These are phyloP conservation scores for Microctenopoma lineatum DNA, from an alignment of 2,797 vertebrate genomes.

Conservation along the genomic window DNA sequence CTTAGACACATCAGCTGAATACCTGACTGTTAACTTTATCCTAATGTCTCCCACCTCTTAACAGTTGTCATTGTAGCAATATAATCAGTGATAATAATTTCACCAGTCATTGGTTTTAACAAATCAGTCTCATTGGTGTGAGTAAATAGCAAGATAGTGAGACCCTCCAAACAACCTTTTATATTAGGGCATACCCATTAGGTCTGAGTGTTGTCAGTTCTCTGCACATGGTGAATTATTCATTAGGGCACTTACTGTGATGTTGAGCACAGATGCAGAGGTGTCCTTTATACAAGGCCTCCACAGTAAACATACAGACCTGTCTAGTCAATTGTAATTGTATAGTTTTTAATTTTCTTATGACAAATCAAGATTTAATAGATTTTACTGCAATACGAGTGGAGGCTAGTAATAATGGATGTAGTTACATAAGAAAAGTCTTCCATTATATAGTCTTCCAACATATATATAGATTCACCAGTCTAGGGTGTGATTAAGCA, in stretches of 20 bases:
- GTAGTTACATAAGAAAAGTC: not conserved
- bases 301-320: constrained; percentile 7
- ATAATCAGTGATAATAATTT: too few species aligned
- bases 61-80: too few species aligned
- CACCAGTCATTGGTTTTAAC: too few species aligned
- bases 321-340: not conserved
- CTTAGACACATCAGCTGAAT: too few species aligned
- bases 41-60: too few species aligned
- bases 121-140: too few species aligned
- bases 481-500: constrained; percentile 9
- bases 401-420: not conserved
- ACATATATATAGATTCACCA: not conserved
- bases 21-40: too few species aligned
- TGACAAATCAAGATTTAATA: constrained; percentile 1
- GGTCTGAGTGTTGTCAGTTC: constrained; percentile 25
- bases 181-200: constrained; percentile 18
- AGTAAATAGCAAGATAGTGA: constrained; percentile 16
- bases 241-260: constrained; percentile 43
- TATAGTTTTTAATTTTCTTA: not conserved
- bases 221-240: constrained; percentile 61
- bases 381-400: not conserved
- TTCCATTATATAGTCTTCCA: too few species aligned
- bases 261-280: constrained; percentile 51
- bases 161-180: not conserved
- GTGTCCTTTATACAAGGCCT: constrained; percentile 45